These are phyloP conservation scores for Digitonthophagus gazella DNA, from an alignment of 2,888 invertebrate species.

Conservation along the genomic window DNA sequence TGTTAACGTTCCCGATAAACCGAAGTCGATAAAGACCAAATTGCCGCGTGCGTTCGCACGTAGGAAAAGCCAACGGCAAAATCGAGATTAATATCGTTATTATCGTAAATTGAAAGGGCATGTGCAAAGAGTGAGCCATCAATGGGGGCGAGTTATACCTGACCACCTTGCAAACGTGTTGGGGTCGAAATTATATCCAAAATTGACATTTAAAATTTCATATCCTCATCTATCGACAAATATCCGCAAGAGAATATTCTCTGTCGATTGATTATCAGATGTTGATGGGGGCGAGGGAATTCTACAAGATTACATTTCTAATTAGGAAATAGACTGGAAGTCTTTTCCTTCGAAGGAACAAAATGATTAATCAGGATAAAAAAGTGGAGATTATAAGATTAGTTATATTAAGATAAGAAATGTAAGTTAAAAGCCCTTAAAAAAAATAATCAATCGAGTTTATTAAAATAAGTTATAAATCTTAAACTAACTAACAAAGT, in stretches of 20 bases:
- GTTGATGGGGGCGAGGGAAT: too few relatives aligned
- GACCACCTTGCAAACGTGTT: neutral
- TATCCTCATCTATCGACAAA: neutral
- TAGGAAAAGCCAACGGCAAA: neutral
- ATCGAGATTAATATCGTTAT: neutral
- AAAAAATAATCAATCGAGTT: too few relatives aligned
- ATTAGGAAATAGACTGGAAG: too few relatives aligned
- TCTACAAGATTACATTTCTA: too few relatives aligned
- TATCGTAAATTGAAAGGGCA: neutral
- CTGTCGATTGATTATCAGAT: too few relatives aligned
- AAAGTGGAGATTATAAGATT: too few relatives aligned
- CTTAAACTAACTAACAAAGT: too few relatives aligned
- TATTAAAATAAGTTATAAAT: too few relatives aligned
- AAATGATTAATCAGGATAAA: too few relatives aligned
- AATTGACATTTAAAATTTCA: constrained; percentile 18
- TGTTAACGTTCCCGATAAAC: neutral
- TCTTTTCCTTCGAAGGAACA: too few relatives aligned
- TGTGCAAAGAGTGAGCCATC: neutral
- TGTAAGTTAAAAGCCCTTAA: too few relatives aligned
- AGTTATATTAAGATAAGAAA: too few relatives aligned
- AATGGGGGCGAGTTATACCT: neutral
- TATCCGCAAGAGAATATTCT: neutral
- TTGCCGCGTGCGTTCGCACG: neutral
- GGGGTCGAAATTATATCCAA: constrained; percentile 15
- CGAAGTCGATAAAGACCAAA: neutral